Evolutionary conservation across 2,888 invertebrate genomes (phyloP).

Genomic region (Tipula helvola): DNA sequence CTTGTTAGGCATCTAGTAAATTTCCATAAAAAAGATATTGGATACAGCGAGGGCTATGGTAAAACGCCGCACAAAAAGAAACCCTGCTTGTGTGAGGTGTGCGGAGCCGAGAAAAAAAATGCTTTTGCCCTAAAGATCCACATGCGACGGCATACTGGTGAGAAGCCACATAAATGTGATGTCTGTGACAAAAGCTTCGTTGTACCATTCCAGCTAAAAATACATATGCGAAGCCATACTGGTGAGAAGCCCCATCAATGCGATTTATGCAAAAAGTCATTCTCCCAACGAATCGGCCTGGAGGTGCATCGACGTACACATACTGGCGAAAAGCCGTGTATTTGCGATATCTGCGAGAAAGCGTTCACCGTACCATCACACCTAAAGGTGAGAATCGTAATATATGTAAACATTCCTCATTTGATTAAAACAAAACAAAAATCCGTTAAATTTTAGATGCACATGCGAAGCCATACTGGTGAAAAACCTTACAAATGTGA

Average conservation of each 20-base stretch:
- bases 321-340: neutral
- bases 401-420: neutral
- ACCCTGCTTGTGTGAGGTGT: neutral
- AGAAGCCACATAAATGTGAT: neutral
- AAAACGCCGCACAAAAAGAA: conserved; percentile 5
- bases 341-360: neutral
- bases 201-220: neutral
- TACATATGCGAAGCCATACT: neutral
- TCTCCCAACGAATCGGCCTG: neutral
- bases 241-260: conserved; percentile 5
- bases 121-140: neutral
- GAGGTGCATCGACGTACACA: neutral
- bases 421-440: neutral
- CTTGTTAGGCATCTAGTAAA: neutral
- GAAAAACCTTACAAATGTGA: neutral
- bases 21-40: neutral
- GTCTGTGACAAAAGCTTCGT: neutral
- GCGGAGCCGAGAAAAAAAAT: neutral
- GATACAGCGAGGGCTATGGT: neutral
- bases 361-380: neutral
- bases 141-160: conserved; percentile 5
- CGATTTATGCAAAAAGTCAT: neutral
- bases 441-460: neutral
- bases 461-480: neutral
- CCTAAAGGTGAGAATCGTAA: neutral